Evolutionary conservation across 2,888 invertebrate species (phyloP).

Genomic region (Colostygia pectinataria): DNA sequence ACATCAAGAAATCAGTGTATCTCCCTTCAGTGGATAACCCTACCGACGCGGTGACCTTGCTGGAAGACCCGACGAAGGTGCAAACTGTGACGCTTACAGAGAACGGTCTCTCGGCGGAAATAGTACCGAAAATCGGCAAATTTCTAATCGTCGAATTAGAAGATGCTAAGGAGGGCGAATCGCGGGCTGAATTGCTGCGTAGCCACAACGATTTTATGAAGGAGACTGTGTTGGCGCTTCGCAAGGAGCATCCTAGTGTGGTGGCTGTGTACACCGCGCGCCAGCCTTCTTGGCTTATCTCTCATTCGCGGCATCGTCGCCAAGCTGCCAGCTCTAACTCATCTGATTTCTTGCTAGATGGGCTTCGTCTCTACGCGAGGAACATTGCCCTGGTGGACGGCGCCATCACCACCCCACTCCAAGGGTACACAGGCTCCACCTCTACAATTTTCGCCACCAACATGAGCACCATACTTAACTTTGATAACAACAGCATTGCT

Average conservation of each 20-base stretch:
- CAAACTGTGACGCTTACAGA: constrained; percentile 65
- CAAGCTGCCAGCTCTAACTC: constrained; percentile 36
- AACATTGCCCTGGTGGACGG: constrained; percentile 33
- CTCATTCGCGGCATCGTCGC: constrained; percentile 59
- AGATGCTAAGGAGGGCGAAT: constrained; percentile 82
- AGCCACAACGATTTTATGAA: constrained; percentile 85
- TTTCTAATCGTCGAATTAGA: constrained; percentile 82
- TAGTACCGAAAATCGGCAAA: constrained; percentile 68
- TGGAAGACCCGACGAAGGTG: constrained; percentile 64
- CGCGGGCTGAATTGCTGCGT: constrained; percentile 78
- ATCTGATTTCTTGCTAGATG: constrained; percentile 39
- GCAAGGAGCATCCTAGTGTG: constrained; percentile 68
- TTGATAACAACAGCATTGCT: constrained; percentile 44
- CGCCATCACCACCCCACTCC: constrained; percentile 2
- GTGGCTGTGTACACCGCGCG: constrained; percentile 83
- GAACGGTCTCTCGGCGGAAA: constrained; percentile 57
- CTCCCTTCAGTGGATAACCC: constrained; percentile 85
- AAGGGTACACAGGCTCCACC: constrained; percentile 6
- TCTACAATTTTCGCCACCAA: constrained; percentile 33
- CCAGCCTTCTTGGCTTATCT: constrained; percentile 76
- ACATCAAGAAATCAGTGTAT: constrained; percentile 71
- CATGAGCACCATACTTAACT: constrained; percentile 49
- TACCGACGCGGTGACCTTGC: constrained; percentile 75
- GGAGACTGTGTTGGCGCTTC: constrained; percentile 74
- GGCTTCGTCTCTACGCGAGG: constrained; percentile 50